Evolutionary conservation across 2,113 vertebrate genomes (phyloP).

Genomic region (Oryzias curvinotus): DNA sequence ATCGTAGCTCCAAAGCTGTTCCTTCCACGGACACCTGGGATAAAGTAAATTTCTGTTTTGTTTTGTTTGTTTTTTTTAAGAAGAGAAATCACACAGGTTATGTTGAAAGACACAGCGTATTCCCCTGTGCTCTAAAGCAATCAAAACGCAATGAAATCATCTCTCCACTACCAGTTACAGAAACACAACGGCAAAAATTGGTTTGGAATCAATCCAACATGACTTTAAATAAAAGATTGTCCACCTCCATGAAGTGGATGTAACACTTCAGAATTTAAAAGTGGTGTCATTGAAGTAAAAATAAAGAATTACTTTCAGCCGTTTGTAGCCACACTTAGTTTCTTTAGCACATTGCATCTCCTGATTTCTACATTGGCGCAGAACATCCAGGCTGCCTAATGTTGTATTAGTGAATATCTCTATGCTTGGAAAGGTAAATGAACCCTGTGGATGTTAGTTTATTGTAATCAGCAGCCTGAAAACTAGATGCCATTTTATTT

Average conservation of each 20-base stretch:
- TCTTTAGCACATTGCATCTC: no score
- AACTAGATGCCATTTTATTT: background rate
- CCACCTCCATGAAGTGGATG: background rate
- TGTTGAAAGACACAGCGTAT: background rate
- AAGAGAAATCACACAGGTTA: background rate
- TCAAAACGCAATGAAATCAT: background rate
- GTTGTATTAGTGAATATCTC: background rate
- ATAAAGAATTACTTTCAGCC: no score
- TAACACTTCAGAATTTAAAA: no score
- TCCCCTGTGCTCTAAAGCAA: background rate
- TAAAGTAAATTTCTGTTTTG: background rate
- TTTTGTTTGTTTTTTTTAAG: no score
- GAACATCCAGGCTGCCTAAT: no score
- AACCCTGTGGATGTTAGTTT: background rate
- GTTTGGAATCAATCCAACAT: background rate
- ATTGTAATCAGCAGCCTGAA: background rate
- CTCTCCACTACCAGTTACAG: background rate
- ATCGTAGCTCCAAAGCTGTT: slow-evolving; percentile 4
- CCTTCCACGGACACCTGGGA: background rate
- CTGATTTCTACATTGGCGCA: no score
- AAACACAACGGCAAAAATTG: background rate
- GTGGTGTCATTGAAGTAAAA: no score
- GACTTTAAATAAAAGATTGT: background rate
- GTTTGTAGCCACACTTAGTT: no score
- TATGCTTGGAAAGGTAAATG: background rate